phyloP scores from a whole-genome alignment of 92 coral and sea anemone genomes.

The Actinernus sp. region DNA sequence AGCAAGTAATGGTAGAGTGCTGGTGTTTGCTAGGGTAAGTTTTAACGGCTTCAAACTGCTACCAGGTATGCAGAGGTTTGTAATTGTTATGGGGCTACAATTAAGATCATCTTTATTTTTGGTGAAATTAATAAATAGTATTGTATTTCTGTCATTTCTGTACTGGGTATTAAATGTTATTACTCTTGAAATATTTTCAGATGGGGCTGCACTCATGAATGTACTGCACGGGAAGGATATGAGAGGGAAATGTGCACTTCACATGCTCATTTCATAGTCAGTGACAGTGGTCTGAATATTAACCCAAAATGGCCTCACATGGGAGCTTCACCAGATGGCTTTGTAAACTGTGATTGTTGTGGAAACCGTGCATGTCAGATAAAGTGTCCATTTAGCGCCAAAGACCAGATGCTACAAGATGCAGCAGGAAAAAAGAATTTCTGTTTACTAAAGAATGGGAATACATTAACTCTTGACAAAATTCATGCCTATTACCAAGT shows the following conservation, averaged over 20 bases:
- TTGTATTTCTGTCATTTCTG: not conserved
- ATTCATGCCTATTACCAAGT: constrained; percentile 62
- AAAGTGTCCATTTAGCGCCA: constrained; percentile 34
- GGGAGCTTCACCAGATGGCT: constrained; percentile 72
- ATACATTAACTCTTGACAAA: constrained; percentile 20
- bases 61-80: too few relatives aligned
- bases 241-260: constrained; percentile 8
- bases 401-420: constrained; percentile 4
- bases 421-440: constrained; percentile 23
- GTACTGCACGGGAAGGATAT: constrained; percentile 40
- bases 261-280: constrained; percentile 35
- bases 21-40: constrained; percentile 60
- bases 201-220: constrained; percentile 70
- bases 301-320: constrained; percentile 44
- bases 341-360: constrained; percentile 65
- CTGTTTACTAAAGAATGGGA: constrained; percentile 28
- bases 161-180: too few relatives aligned
- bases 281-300: constrained; percentile 48
- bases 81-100: too few relatives aligned
- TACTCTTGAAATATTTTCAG: too few relatives aligned
- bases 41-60: not conserved
- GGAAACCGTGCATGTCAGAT: constrained; percentile 49
- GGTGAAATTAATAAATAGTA: too few relatives aligned
- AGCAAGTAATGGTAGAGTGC: constrained; percentile 28
- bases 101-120: too few relatives aligned